Percentiles rank a stretch among this genome's conserved stretches.
phyloP scores from a whole-genome alignment of 2,888 invertebrate genomes.

The Cephus runcator region DNA sequence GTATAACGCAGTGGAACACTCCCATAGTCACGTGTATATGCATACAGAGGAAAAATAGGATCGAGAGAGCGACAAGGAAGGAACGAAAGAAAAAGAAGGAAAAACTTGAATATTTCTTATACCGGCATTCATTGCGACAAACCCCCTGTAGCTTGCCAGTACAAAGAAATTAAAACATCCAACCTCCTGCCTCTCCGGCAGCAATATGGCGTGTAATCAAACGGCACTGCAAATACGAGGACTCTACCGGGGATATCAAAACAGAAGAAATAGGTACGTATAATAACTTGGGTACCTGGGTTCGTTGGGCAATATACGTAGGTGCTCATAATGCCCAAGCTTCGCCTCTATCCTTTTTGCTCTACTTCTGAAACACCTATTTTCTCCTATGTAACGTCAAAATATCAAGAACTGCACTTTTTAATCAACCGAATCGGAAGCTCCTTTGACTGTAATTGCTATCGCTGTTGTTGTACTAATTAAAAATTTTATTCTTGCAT shows the following conservation, averaged over 20 bases:
- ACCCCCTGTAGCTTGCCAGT: constrained; percentile 29
- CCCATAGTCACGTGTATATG: not conserved
- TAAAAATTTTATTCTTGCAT: too few species aligned
- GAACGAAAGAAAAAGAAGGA: too few species aligned
- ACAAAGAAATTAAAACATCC: constrained; percentile 54
- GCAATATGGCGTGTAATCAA: constrained; percentile 46
- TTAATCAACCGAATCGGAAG: too few species aligned
- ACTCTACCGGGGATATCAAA: not conserved
- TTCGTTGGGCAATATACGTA: not conserved
- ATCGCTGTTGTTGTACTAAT: too few species aligned
- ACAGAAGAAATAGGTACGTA: constrained; percentile 7
- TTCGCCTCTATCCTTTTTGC: not conserved
- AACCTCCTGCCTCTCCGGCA: constrained; percentile 31
- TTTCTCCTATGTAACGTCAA: not conserved
- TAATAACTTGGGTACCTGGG: constrained; percentile 21
- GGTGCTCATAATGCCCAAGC: constrained; percentile 18
- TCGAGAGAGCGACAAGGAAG: too few species aligned
- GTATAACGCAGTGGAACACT: not conserved
- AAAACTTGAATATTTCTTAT: constrained; percentile 32
- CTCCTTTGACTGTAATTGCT: too few species aligned
- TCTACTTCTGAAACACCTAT: not conserved
- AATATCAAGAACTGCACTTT: too few species aligned
- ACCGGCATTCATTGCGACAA: constrained; percentile 34
- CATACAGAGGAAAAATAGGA: not conserved
- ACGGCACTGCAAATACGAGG: constrained; percentile 36